Conservation (phyloP, 2,888 invertebrate species). For the Apodemia mormo region DNA sequence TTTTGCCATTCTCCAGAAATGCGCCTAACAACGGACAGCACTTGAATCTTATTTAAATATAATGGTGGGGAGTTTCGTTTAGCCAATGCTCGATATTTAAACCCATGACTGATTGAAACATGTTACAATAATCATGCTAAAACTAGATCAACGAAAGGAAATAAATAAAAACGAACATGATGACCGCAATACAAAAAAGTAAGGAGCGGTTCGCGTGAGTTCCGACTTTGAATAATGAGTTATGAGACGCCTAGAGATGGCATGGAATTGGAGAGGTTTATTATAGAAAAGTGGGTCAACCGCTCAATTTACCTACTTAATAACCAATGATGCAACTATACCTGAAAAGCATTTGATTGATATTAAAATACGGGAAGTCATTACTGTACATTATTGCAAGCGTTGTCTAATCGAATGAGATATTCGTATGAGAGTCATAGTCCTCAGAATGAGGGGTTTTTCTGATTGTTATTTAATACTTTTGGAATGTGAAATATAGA, state of each 20-base stretch:
- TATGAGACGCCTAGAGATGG: constrained; percentile 62
- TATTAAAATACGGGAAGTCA: constrained; percentile 57
- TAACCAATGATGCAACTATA: constrained; percentile 53
- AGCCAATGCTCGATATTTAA: neutral
- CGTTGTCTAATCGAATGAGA: constrained; percentile 30
- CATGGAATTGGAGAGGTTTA: constrained; percentile 66
- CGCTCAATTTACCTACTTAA: constrained; percentile 50
- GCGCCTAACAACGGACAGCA: too few relatives aligned
- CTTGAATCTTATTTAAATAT: neutral
- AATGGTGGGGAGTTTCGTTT: neutral
- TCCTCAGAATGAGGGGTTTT: constrained; percentile 2
- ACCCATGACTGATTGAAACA: constrained; percentile 1
- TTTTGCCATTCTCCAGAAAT: too few relatives aligned
- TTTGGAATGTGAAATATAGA: neutral
- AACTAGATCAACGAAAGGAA: constrained; percentile 34
- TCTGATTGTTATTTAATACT: neutral
- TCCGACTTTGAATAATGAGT: constrained; percentile 72
- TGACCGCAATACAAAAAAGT: constrained; percentile 40
- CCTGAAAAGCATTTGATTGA: constrained; percentile 57
- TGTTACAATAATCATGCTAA: neutral
- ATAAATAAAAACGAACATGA: constrained; percentile 31
- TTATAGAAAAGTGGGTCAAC: constrained; percentile 63
- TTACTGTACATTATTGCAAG: constrained; percentile 41
- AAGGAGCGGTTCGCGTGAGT: constrained; percentile 65
- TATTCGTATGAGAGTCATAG: constrained; percentile 25